Evolutionary conservation across 2,113 vertebrate genomes (phyloP).

Genomic region (Corydoras sp.): DNA sequence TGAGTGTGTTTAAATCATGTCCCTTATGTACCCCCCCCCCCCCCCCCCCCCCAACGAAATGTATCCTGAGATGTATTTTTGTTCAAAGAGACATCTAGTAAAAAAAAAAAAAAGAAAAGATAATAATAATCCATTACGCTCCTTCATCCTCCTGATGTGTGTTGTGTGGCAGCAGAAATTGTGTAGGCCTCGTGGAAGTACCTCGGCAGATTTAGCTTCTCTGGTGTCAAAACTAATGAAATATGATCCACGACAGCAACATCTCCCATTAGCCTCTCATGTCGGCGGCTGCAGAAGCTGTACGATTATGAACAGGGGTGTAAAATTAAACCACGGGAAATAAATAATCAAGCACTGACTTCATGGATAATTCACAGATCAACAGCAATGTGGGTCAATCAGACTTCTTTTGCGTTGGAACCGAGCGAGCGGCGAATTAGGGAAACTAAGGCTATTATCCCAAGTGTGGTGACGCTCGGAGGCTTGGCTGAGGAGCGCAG

Average conservation of each 20-base stretch:
- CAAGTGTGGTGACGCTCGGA: constrained; percentile 48
- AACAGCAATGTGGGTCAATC: constrained; percentile 48
- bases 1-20: no score
- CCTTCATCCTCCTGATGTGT: not conserved
- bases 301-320: constrained; percentile 39
- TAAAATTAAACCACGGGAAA: constrained; percentile 38
- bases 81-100: not conserved
- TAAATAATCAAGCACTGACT: constrained; percentile 45
- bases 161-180: not conserved
- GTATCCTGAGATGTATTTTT: no score
- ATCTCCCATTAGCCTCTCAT: constrained; percentile 27
- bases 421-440: constrained; percentile 44
- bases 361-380: constrained; percentile 51
- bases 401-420: constrained; percentile 41
- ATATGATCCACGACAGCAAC: constrained; percentile 45
- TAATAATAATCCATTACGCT: not conserved
- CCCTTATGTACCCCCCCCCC: no score
- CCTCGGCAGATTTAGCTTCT: constrained; percentile 31
- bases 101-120: not conserved
- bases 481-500: constrained; percentile 36
- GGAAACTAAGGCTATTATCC: constrained; percentile 54
- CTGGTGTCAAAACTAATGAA: constrained; percentile 49
- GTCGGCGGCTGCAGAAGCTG: constrained; percentile 22
- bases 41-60: no score
- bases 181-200: not conserved